Conservation (phyloP, 2,113 vertebrate genomes). For the Garra rufa region DNA sequence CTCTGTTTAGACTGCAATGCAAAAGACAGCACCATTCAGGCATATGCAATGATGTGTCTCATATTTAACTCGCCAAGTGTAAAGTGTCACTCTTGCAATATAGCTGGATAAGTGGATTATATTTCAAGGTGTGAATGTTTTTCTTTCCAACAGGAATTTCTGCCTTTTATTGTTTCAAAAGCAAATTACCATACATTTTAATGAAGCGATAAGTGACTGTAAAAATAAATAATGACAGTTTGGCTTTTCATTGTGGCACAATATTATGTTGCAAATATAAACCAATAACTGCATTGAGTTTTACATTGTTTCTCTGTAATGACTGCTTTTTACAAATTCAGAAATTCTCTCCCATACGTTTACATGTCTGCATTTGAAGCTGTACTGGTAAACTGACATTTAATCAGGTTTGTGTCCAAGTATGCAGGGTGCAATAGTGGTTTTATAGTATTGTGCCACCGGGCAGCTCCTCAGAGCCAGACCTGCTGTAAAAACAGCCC, state of each 20-base stretch:
- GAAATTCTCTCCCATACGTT: neutral
- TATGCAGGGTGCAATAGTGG: neutral
- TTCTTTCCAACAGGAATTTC: neutral
- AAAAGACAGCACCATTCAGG: conserved; percentile 2
- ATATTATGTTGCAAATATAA: neutral
- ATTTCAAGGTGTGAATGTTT: conserved; percentile 30
- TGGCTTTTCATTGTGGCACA: neutral
- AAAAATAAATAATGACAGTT: neutral
- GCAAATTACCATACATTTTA: conserved; percentile 7
- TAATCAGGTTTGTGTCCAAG: neutral
- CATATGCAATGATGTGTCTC: conserved; percentile 13
- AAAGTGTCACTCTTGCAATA: neutral
- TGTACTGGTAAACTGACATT: neutral
- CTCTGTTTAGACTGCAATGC: neutral
- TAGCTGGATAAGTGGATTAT: neutral
- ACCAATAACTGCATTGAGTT: neutral
- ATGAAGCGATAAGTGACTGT: neutral
- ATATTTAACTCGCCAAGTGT: conserved; percentile 12
- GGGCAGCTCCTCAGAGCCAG: neutral
- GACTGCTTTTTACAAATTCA: neutral
- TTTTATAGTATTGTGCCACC: neutral
- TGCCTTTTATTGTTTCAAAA: neutral
- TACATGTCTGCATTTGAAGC: neutral
- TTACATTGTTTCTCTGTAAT: neutral
- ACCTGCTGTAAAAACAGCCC: conserved; percentile 16